Base-by-base conservation (phyloP, 2,113 vertebrate genomes). In the Falco punctatus region DNA sequence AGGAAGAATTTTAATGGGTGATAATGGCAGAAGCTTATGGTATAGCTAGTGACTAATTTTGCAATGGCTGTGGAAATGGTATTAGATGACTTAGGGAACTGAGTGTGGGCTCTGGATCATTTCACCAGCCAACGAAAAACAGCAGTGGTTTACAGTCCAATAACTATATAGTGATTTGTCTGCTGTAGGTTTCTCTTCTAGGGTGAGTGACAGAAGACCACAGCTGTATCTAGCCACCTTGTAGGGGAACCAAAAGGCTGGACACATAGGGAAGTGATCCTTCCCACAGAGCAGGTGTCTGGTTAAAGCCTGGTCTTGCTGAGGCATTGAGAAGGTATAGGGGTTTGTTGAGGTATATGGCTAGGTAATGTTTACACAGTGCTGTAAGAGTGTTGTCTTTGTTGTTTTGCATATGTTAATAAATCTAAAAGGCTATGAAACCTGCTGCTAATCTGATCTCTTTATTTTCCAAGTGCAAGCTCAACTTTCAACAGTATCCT, bases 1-100 rank as follows among this genome's bases (percentile, higher is more conserved):
- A 66, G 62, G 81, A 96, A 85, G 70, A 95, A 96, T 97, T 91
- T 97, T 96, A 95, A 96, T 94, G 92, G 81, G 49, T 88, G 92
- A 91, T 95, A 95, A 94, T 94, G 35, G 86, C 80, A 62, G 73
- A 75, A 94, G 78, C 84, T 92, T 75, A 85, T n/a, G 55, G 73
- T 58, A 44, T 69, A 92, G 57, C 55, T 80, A 91, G 58, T 89
- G 71, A 77, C 46, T 62, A 46, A 74, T 86, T 94, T 86, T 91
- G 23, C 73, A 80, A 2, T 82, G 38, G 48, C 33, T 80, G 20
- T 84, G 58, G 91, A 52, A 84, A 94, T 61, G 46, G 49, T 51
- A 51, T 73, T 92, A 82, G 84, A 27, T 73, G 42, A 54, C 65
- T 90, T 51, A 52, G 70, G 38, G 46, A 92, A 40, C 42, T 40